Conservation (phyloP, 1,140 invertebrate species). For the Philotrypesis tridentata region DNA sequence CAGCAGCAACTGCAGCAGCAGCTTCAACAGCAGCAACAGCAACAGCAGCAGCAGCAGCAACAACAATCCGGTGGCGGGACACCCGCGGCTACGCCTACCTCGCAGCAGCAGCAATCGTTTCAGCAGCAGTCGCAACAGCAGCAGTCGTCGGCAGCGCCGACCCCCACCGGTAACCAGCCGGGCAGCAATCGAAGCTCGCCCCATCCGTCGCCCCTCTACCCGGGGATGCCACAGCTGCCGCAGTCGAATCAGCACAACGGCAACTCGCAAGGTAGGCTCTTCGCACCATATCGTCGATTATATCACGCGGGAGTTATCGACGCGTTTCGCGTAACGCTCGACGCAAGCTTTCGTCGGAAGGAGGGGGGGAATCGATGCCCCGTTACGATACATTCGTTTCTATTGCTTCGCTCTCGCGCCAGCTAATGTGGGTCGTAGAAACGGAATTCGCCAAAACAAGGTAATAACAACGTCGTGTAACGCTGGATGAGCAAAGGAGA, state of each 20-base stretch:
- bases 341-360: too few relatives aligned
- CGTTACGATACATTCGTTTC: too few relatives aligned
- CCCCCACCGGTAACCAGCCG: conserved; percentile 66
- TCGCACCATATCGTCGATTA: neutral
- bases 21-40: conserved; percentile 51
- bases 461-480: too few relatives aligned
- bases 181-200: conserved; percentile 73
- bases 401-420: too few relatives aligned
- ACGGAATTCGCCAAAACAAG: too few relatives aligned
- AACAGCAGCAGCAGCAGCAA: conserved; percentile 40
- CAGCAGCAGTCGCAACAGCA: conserved; percentile 53
- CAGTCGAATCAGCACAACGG: conserved; percentile 63
- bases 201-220: conserved; percentile 71
- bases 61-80: conserved; percentile 49
- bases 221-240: conserved; percentile 71
- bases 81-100: conserved; percentile 55
- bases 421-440: too few relatives aligned
- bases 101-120: conserved; percentile 54
- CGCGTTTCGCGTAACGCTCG: too few relatives aligned
- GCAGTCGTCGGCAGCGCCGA: conserved; percentile 61
- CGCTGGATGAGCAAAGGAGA: too few relatives aligned
- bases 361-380: too few relatives aligned
- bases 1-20: conserved; percentile 57
- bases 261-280: conserved; percentile 68
- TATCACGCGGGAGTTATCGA: too few relatives aligned